phyloP scores from a whole-genome alignment of 2,113 vertebrate genomes.

The Perccottus glenii region DNA sequence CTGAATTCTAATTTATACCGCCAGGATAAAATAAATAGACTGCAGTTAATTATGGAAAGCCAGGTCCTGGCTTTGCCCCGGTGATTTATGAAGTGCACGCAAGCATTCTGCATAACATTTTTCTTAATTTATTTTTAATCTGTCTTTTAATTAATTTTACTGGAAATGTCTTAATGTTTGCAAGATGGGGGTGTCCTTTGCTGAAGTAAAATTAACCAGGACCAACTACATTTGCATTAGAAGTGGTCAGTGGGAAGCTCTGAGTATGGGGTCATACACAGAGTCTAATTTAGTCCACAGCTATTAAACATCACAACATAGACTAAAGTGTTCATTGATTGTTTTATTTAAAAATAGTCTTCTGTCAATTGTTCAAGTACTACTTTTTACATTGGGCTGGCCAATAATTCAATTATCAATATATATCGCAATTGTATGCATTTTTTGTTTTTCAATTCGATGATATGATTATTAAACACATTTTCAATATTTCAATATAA shows the following conservation, averaged over 20 bases:
- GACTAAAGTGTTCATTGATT: slow-evolving; percentile 2
- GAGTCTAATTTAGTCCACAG: slow-evolving; percentile 18
- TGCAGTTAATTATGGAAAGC: slow-evolving; percentile 95
- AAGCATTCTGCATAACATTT: slow-evolving; percentile 93
- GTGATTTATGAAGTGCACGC: slow-evolving; percentile 96
- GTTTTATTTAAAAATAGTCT: slow-evolving; percentile 24
- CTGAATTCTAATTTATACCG: slow-evolving; percentile 98
- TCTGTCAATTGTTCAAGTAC: slow-evolving; percentile 48
- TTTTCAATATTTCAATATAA: slow-evolving; percentile 87
- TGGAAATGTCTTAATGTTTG: slow-evolving; percentile 97
- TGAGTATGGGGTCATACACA: slow-evolving; percentile 43
- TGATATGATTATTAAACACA: too few species aligned
- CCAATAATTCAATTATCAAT: slow-evolving; percentile 64
- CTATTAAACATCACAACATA: slow-evolving; percentile 14
- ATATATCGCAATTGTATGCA: slow-evolving; percentile 68
- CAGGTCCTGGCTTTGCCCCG: slow-evolving; percentile 87
- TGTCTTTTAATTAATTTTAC: slow-evolving; percentile 99
- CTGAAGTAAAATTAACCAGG: slow-evolving; percentile 71
- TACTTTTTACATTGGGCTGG: slow-evolving; percentile 48
- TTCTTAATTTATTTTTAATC: slow-evolving; percentile 99
- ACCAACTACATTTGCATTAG: too few species aligned
- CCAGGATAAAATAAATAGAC: slow-evolving; percentile 99
- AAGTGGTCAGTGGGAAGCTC: slow-evolving; percentile 44
- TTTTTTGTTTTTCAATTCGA: slow-evolving; percentile 69
- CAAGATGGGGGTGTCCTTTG: slow-evolving; percentile 85